phyloP scores from a whole-genome alignment of 2,113 vertebrate genomes.

The Rhinichthys klamathensis region DNA sequence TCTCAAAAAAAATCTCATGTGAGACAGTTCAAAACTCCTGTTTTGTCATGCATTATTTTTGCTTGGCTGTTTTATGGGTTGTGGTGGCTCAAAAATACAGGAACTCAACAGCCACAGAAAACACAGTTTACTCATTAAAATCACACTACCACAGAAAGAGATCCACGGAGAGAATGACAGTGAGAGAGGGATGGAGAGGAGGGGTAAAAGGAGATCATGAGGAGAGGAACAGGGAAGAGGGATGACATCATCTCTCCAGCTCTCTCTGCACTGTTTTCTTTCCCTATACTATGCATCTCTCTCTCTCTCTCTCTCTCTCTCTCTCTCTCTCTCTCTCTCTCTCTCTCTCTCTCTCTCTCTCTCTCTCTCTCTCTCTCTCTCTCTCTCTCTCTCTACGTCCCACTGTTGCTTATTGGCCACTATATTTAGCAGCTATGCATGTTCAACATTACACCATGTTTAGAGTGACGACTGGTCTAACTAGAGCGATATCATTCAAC shows the following conservation, averaged over 20 bases:
- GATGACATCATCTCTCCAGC: conserved; percentile 63
- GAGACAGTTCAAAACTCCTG: neutral
- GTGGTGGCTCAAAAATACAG: conserved; percentile 48
- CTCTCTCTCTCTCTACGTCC: conserved; percentile 28
- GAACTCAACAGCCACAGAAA: conserved; percentile 40
- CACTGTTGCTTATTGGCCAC: conserved; percentile 43
- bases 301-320: conserved; percentile 50
- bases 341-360: conserved; percentile 54
- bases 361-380: conserved; percentile 49
- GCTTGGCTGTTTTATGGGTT: conserved; percentile 24
- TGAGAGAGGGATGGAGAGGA: conserved; percentile 45
- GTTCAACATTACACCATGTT: conserved; percentile 45
- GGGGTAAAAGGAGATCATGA: conserved; percentile 15
- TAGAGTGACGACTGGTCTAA: conserved; percentile 33
- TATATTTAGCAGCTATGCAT: conserved; percentile 51
- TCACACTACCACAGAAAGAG: conserved; percentile 30
- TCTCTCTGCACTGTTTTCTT: conserved; percentile 54
- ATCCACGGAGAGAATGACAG: conserved; percentile 23
- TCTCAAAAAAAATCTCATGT: neutral
- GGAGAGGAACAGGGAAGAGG: conserved; percentile 49
- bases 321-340: conserved; percentile 39
- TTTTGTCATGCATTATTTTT: conserved; percentile 13
- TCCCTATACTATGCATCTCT: conserved; percentile 44
- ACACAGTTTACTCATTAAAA: conserved; percentile 44
- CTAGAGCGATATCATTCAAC: conserved; percentile 20